Conservation (phyloP, 1,140 invertebrate genomes). For the Bombus superbus region DNA sequence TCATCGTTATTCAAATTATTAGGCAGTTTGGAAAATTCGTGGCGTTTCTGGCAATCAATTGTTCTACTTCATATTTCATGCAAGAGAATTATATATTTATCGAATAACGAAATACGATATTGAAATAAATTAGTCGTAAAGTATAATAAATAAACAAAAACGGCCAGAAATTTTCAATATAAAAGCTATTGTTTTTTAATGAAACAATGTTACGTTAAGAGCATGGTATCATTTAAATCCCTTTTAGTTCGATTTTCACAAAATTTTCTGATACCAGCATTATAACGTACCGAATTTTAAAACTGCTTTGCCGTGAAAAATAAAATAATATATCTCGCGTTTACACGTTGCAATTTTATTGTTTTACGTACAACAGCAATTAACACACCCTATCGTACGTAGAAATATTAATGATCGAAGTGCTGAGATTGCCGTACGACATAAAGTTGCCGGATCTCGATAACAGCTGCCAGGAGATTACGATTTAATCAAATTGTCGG, state of each 20-base stretch:
- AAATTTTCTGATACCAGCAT: background rate
- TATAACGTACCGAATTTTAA: too few species aligned
- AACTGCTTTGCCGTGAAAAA: too few species aligned
- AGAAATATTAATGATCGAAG: slow-evolving; percentile 14
- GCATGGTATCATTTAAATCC: background rate
- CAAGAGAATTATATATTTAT: background rate
- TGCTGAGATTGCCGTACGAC: background rate
- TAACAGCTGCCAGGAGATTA: slow-evolving; percentile 15
- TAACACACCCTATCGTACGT: background rate
- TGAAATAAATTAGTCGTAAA: background rate
- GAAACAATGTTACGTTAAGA: background rate
- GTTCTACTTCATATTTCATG: background rate
- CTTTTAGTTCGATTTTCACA: background rate
- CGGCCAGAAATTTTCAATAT: background rate
- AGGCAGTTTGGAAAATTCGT: background rate
- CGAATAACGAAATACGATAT: background rate
- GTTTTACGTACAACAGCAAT: too few species aligned
- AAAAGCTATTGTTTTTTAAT: background rate
- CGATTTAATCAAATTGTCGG: slow-evolving; percentile 14
- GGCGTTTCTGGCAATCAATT: background rate
- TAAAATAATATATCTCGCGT: too few species aligned
- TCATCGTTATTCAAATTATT: background rate
- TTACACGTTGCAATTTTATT: too few species aligned
- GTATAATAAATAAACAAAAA: background rate
- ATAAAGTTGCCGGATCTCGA: slow-evolving; percentile 9